Percentiles rank a stretch among this genome's conserved stretches.
Evolutionary conservation across 2,888 invertebrate genomes (phyloP).

Genomic region (Drosophila tripunctata): DNA sequence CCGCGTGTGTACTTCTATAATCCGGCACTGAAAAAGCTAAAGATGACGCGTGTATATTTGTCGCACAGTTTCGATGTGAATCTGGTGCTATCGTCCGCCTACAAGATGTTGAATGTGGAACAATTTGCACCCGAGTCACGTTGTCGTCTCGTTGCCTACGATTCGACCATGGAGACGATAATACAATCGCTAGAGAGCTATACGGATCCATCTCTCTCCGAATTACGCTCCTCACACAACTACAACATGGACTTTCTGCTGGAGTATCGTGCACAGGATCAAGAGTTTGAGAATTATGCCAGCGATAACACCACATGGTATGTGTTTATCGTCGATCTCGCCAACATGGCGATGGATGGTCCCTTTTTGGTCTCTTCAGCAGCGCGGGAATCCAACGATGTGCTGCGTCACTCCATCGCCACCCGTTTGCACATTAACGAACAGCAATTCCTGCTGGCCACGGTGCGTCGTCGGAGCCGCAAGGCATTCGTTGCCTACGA

Average conservation of each 20-base stretch:
- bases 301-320: slow-evolving; percentile 87
- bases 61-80: slow-evolving; percentile 86
- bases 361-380: slow-evolving; percentile 87
- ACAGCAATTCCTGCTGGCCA: slow-evolving; percentile 76
- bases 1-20: slow-evolving; percentile 88
- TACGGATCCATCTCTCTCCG: slow-evolving; percentile 80
- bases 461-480: slow-evolving; percentile 67
- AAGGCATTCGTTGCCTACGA: slow-evolving; percentile 85
- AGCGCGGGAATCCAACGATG: slow-evolving; percentile 86
- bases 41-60: slow-evolving; percentile 86
- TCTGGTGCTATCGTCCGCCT: slow-evolving; percentile 87
- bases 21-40: slow-evolving; percentile 85
- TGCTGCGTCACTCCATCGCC: slow-evolving; percentile 86
- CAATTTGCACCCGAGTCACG: slow-evolving; percentile 87
- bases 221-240: slow-evolving; percentile 64
- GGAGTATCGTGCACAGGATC: slow-evolving; percentile 87
- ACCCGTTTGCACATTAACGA: slow-evolving; percentile 83
- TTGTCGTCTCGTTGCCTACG: slow-evolving; percentile 90
- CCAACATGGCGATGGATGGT: slow-evolving; percentile 87
- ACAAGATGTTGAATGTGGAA: slow-evolving; percentile 86
- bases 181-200: slow-evolving; percentile 88
- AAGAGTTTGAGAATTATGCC: slow-evolving; percentile 87
- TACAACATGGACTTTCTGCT: slow-evolving; percentile 87
- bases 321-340: slow-evolving; percentile 87
- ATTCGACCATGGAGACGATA: slow-evolving; percentile 87